Evolutionary conservation across 2,797 vertebrate genomes (phyloP).

Genomic region (Chiroxiphia lanceolata): DNA sequence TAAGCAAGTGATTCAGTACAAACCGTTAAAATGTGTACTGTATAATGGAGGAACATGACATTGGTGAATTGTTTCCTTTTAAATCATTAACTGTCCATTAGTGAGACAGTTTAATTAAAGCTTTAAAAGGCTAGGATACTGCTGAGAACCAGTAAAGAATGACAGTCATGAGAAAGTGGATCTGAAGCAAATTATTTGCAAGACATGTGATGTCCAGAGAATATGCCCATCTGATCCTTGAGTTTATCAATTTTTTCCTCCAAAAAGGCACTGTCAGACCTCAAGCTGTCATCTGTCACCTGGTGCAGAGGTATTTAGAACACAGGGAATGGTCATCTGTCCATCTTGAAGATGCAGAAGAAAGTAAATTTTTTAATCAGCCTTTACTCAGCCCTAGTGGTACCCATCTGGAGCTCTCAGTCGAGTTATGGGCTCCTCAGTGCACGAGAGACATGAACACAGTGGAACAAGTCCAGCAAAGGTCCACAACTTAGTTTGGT

Average conservation of each 20-base stretch:
- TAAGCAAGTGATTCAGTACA: slow-evolving; percentile 21
- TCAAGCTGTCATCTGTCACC: neutral
- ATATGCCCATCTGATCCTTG: neutral
- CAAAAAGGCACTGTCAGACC: neutral
- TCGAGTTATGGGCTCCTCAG: fast-evolving
- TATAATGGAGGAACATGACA: slow-evolving; percentile 34
- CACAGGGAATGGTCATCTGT: neutral
- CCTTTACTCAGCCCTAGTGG: neutral
- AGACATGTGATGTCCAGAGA: neutral
- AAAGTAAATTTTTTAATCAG: neutral
- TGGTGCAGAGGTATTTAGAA: neutral
- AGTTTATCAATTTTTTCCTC: neutral
- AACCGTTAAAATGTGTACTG: slow-evolving; percentile 18
- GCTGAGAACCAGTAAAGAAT: neutral
- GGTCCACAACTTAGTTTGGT: neutral
- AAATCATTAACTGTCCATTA: slow-evolving; percentile 60
- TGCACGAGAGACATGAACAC: neutral
- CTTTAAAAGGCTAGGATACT: slow-evolving; percentile 19
- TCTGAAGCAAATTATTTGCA: neutral
- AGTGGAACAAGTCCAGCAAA: neutral
- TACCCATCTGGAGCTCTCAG: neutral
- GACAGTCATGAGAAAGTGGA: neutral
- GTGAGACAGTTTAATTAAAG: slow-evolving; percentile 54
- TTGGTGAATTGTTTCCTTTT: slow-evolving; percentile 51
- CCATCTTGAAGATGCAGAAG: neutral